These are phyloP conservation scores for Rostratula benghalensis DNA, from an alignment of 2,113 vertebrate genomes.

Conservation along the genomic window DNA sequence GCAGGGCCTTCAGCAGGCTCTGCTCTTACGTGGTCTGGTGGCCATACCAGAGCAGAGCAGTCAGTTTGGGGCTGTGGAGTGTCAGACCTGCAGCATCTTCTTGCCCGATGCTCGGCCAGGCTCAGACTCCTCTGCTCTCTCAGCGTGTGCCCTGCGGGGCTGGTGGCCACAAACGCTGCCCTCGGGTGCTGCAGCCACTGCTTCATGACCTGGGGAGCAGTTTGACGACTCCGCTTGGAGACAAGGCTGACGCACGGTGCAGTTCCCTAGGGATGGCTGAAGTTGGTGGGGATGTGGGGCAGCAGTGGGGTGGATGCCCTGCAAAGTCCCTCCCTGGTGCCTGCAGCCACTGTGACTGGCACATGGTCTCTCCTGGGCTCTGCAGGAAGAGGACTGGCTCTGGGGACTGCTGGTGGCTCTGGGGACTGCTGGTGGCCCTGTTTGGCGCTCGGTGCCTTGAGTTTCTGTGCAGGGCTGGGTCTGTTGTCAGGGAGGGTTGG, in stretches of 20 bases:
- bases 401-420: accelerated
- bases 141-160: background rate
- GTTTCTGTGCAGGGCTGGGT: background rate
- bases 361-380: accelerated
- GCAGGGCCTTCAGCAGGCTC: background rate
- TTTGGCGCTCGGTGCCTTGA: accelerated
- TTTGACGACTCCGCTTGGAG: background rate
- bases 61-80: background rate
- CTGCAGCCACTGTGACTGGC: background rate
- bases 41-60: background rate
- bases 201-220: background rate
- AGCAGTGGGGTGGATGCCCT: background rate
- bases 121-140: no score
- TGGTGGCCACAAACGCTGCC: background rate
- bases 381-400: accelerated
- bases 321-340: accelerated
- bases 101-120: background rate
- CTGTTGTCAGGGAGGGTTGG: background rate
- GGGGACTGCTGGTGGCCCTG: background rate
- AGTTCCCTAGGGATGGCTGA: accelerated
- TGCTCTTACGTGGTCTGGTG: accelerated
- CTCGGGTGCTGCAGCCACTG: accelerated
- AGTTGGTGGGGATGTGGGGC: background rate
- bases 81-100: background rate
- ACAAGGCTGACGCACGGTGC: accelerated